phyloP scores from a whole-genome alignment of 2,888 invertebrate genomes.

The Lepidochitona cinerea region DNA sequence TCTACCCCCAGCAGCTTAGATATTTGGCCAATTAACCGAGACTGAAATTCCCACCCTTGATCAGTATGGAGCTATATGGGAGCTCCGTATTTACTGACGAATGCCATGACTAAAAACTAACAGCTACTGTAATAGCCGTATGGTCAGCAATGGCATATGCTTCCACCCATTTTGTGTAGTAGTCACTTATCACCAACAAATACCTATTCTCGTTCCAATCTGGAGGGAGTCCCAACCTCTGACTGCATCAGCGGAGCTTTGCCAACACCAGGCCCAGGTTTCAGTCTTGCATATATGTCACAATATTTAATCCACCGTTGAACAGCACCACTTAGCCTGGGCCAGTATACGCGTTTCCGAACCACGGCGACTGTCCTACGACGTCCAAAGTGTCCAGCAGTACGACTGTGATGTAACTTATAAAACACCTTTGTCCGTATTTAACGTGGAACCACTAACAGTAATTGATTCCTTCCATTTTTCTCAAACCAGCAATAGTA shows the following conservation, averaged over 20 bases:
- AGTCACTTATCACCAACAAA: conserved; percentile 24
- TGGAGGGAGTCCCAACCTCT: conserved; percentile 7
- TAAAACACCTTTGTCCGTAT: neutral
- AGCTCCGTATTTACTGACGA: conserved; percentile 14
- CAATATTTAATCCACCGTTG: conserved; percentile 1
- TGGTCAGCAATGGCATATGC: conserved; percentile 25
- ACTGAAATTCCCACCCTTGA: conserved; percentile 8
- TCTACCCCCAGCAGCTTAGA: neutral
- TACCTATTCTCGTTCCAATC: conserved; percentile 16
- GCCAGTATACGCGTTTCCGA: neutral
- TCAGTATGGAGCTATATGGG: conserved; percentile 14
- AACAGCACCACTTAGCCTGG: neutral
- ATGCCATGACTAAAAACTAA: conserved; percentile 21
- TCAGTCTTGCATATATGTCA: neutral
- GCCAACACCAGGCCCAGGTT: neutral
- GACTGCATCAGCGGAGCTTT: conserved; percentile 4
- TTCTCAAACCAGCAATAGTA: no score
- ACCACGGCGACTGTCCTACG: neutral
- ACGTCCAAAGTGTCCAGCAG: neutral
- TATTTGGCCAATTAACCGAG: neutral
- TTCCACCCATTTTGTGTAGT: conserved; percentile 29
- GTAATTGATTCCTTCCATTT: neutral
- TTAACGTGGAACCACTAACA: neutral
- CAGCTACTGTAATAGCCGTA: conserved; percentile 26
- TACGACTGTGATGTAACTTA: neutral